Conservation (phyloP, 2,113 vertebrate species). For the Ammodytes dubius region DNA sequence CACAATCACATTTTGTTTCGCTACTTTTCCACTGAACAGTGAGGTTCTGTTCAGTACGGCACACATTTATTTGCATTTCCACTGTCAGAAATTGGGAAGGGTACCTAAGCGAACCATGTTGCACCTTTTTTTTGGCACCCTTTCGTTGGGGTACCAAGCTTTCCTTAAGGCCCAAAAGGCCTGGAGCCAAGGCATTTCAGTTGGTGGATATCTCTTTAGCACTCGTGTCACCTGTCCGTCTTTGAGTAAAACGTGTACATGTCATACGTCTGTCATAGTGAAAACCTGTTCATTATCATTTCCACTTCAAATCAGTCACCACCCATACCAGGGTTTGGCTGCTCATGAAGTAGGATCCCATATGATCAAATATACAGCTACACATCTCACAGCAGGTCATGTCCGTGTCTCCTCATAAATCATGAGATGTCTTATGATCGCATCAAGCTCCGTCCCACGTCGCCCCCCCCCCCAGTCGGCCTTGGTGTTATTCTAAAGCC, state of each 20-base stretch:
- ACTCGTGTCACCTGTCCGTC: not conserved
- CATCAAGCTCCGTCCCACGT: not conserved
- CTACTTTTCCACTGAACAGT: no score
- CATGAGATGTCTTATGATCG: not conserved
- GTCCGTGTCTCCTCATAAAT: conserved; percentile 7
- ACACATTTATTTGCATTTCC: no score
- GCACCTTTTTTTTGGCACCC: no score
- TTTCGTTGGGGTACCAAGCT: no score
- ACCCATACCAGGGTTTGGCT: not conserved
- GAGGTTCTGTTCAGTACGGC: no score
- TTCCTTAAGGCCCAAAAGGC: no score
- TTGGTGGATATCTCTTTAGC: not conserved
- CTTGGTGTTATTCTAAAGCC: conserved; percentile 56
- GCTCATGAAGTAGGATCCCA: not conserved
- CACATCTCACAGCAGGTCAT: not conserved
- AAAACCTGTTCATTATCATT: conserved; percentile 16
- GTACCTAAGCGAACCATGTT: no score
- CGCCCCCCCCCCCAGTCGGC: not conserved
- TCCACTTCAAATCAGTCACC: not conserved
- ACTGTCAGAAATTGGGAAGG: no score
- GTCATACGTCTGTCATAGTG: not conserved
- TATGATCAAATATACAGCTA: conserved; percentile 15
- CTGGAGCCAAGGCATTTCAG: not conserved
- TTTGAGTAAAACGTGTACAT: not conserved
- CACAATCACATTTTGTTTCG: no score